A percentile compares a stretch with the other conserved stretches of the same genome.
phyloP scores from a whole-genome alignment of 92 coral and sea anemone genomes.

The Epizoanthus illoricatus region DNA sequence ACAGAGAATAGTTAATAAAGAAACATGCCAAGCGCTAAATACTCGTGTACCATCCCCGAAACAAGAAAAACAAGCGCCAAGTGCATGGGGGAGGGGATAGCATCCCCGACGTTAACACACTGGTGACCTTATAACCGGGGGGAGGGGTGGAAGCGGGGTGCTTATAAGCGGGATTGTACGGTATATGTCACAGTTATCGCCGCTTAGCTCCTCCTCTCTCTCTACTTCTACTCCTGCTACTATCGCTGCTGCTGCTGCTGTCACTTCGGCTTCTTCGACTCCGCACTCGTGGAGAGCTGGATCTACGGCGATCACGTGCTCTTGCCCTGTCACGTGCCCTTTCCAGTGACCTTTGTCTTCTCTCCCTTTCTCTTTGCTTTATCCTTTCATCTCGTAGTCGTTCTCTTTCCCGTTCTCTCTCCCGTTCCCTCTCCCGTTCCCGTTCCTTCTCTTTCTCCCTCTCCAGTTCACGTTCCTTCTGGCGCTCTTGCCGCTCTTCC shows the following conservation, averaged over 20 bases:
- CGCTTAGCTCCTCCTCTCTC: slow-evolving; percentile 30
- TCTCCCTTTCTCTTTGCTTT: slow-evolving; percentile 16
- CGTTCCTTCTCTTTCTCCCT: slow-evolving; percentile 62
- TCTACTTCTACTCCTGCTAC: slow-evolving; percentile 32
- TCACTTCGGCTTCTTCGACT: slow-evolving; percentile 37
- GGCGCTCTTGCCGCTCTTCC: slow-evolving; percentile 57
- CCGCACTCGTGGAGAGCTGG: slow-evolving; percentile 34
- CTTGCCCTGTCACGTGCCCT: slow-evolving; percentile 27
- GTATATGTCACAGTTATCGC: not conserved
- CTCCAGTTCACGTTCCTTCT: slow-evolving; percentile 60
- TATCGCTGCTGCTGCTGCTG: slow-evolving; percentile 37
- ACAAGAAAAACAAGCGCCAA: no score
- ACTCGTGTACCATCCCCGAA: no score
- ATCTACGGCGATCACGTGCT: slow-evolving; percentile 39
- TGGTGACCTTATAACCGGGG: no score
- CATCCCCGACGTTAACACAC: no score
- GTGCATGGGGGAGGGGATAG: no score
- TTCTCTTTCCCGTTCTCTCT: slow-evolving; percentile 45
- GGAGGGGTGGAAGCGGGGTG: no score
- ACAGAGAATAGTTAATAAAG: no score
- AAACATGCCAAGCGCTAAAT: no score
- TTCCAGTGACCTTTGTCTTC: slow-evolving; percentile 24
- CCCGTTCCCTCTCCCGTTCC: slow-evolving; percentile 53
- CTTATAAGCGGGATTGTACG: no score
- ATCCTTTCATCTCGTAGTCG: slow-evolving; percentile 8